A percentile compares a stretch with the other conserved stretches of the same genome.
phyloP scores from a whole-genome alignment of 2,888 invertebrate genomes.

The Nasonovia ribisnigri region DNA sequence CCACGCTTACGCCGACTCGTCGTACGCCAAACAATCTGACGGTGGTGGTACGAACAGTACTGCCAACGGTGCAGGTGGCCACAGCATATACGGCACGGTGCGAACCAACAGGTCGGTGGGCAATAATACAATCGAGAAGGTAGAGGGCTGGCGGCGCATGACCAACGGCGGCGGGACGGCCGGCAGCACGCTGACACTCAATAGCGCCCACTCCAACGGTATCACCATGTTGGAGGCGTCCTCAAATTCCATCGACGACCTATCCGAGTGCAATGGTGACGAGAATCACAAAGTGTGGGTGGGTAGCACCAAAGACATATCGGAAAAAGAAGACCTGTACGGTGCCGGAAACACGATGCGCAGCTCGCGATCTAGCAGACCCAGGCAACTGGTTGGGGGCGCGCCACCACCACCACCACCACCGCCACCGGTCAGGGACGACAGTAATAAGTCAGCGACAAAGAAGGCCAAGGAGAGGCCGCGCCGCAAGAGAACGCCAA shows the following conservation, averaged over 20 bases:
- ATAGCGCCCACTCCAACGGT: constrained; percentile 72
- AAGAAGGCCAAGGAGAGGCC: constrained; percentile 71
- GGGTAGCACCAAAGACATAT: constrained; percentile 73
- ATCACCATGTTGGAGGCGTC: constrained; percentile 71
- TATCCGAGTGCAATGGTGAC: constrained; percentile 87
- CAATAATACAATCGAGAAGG: constrained; percentile 71
- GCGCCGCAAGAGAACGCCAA: constrained; percentile 70
- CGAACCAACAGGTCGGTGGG: constrained; percentile 68
- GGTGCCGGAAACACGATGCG: constrained; percentile 75
- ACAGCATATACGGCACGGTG: constrained; percentile 68
- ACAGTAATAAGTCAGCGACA: neutral
- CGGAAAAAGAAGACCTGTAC: constrained; percentile 77
- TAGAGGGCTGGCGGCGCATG: constrained; percentile 74
- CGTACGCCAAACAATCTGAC: constrained; percentile 85
- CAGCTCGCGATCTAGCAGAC: constrained; percentile 75
- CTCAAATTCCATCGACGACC: constrained; percentile 76
- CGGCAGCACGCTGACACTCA: constrained; percentile 76
- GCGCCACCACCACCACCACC: constrained; percentile 79
- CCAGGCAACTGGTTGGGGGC: constrained; percentile 84
- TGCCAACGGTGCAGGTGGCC: constrained; percentile 67
- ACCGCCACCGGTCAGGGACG: constrained; percentile 73
- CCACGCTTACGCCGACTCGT: constrained; percentile 96
- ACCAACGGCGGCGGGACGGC: constrained; percentile 71
- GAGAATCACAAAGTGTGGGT: constrained; percentile 96
- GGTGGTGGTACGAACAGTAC: constrained; percentile 67